Conservation (phyloP, 2,113 vertebrate species). For the Panthera leo region DNA sequence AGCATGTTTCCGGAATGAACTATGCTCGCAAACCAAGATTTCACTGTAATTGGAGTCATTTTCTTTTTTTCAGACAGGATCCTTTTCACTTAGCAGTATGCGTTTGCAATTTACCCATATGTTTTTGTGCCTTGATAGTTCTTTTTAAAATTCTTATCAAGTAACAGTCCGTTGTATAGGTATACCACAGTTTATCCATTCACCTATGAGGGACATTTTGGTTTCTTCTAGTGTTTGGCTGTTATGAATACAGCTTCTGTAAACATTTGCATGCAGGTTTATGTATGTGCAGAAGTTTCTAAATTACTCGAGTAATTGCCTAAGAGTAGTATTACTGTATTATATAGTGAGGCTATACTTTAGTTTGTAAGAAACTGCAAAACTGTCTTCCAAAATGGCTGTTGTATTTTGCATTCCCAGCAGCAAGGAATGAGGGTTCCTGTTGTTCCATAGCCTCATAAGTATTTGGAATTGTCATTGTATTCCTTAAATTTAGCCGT, state of each 20-base stretch:
- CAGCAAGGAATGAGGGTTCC: neutral
- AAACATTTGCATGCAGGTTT: neutral
- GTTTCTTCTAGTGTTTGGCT: neutral
- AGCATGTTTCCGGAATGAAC: too few species aligned
- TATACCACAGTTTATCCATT: neutral
- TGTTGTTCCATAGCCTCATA: neutral
- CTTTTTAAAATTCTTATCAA: neutral
- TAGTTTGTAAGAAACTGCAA: neutral
- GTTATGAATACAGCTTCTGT: neutral
- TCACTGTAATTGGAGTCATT: neutral
- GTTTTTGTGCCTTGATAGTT: neutral
- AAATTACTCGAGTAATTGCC: neutral
- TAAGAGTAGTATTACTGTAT: neutral
- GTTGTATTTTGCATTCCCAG: neutral
- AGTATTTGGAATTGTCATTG: neutral
- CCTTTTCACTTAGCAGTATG: neutral
- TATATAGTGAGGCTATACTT: neutral
- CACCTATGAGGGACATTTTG: neutral
- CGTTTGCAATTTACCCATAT: neutral
- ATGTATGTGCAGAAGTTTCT: neutral
- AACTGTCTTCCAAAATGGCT: neutral
- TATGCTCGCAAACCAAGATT: too few species aligned
- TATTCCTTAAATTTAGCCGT: neutral
- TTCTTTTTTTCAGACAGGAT: neutral
- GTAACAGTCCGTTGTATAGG: too few species aligned